Evolutionary conservation across 2,888 invertebrate genomes (phyloP), one percentile per base, ranked within the genome.

Genomic region (Habrosyne pyritoides): DNA sequence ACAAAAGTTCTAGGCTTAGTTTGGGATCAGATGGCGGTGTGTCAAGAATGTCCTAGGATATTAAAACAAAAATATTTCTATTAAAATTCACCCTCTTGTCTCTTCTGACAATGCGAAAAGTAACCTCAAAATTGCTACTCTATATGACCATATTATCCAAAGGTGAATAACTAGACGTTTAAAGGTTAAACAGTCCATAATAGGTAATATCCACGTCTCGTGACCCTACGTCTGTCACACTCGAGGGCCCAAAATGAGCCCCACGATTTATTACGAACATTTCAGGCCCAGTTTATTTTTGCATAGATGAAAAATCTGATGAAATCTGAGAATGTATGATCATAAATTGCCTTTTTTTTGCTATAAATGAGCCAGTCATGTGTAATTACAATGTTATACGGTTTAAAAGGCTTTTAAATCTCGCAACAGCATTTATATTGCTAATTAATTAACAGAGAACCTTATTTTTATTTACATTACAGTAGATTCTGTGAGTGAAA

Each of bases 181-280:
- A 26, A 24, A 49, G 48, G 22, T 49, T 21, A 24, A 14, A 24
- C 50, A 50, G 28, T 6, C 42, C 59, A 52, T 62, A 68, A 71
- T 62, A 54, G 59, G 54, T 56, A 66, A 68, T 71, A 68, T 59
- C 64, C 66, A 61, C 66, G 69, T 62, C 69, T 69, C 50, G 59
- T 56, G 56, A 59, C 57, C 58, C 58, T 60, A 58, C 64, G 61
- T 67, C 42, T 42, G 42, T 42, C 42, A 42, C 42, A 14, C 42
- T 42, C 18, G 7, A 18, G 14, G 42, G 14, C 42, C 42, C 42
- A 42, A 18, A 42, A 42, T 68, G 63, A 57, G 33, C 4, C 58
- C 47, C 14, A 52, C 10, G 67, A 67, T 70, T 67, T 70, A 70
- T 69, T 60, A 55, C 28, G 26, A 22, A 21, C 28, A 50, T 28